phyloP scores from a whole-genome alignment of 2,113 vertebrate species.

The Xiphophorus couchianus region DNA sequence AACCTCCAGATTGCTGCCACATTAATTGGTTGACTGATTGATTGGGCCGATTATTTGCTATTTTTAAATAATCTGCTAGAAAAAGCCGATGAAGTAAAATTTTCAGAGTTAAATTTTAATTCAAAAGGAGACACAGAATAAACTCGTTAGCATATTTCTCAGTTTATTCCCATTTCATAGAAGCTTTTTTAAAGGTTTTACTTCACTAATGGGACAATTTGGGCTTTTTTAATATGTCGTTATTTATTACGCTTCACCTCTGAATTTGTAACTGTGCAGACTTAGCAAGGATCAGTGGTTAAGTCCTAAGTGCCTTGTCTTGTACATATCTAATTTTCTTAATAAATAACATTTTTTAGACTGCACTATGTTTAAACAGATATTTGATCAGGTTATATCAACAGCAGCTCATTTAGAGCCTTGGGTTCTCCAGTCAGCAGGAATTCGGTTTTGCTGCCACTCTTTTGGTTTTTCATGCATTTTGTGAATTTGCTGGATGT shows the following conservation, averaged over 20 bases:
- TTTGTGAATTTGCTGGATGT: neutral
- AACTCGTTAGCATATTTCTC: neutral
- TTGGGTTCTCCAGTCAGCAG: neutral
- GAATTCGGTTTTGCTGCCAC: neutral
- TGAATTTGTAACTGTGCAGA: neutral
- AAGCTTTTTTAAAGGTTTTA: neutral
- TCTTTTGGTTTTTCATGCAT: neutral
- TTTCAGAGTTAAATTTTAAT: neutral
- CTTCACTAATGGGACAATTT: neutral
- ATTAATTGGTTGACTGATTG: slow-evolving; percentile 4
- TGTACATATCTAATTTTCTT: no score
- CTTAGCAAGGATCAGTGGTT: neutral
- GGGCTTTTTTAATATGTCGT: no score
- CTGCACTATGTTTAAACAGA: neutral
- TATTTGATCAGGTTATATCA: neutral
- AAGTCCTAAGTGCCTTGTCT: no score
- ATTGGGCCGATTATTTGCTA: slow-evolving; percentile 8
- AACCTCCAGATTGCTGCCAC: neutral
- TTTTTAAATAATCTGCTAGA: slow-evolving; percentile 1
- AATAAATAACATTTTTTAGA: neutral
- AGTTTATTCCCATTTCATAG: neutral
- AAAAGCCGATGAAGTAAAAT: neutral
- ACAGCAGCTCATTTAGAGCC: neutral
- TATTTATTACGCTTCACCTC: neutral
- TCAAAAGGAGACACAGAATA: neutral